Conservation (phyloP, 2,888 invertebrate genomes). For the Metopia argyrocephala region DNA sequence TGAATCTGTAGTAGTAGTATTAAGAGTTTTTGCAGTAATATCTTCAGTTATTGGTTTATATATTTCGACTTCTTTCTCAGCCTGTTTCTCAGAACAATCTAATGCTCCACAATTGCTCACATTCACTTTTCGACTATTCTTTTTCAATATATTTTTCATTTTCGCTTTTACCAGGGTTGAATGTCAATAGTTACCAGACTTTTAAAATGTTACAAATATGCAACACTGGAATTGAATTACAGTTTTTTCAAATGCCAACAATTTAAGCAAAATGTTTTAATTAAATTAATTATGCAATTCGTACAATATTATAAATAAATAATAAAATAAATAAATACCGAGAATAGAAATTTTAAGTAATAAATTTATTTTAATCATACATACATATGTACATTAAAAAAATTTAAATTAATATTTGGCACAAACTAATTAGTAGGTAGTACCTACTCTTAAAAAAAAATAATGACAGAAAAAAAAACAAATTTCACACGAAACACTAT, state of each 20-base stretch:
- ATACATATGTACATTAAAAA: no score
- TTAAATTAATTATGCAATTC: neutral
- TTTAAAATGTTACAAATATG: neutral
- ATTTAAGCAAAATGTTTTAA: neutral
- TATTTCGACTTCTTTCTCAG: conserved; percentile 65
- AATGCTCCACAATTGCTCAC: conserved; percentile 51
- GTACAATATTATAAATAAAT: no score
- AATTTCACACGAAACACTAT: no score
- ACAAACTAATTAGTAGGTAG: no score
- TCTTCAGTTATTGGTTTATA: conserved; percentile 72
- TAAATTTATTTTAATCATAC: no score
- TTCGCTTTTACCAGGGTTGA: conserved; percentile 38
- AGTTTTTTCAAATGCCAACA: neutral
- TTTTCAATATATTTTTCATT: conserved; percentile 50
- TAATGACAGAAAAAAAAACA: no score
- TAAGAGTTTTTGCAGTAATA: conserved; percentile 42
- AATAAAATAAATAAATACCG: no score
- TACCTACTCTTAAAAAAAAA: no score
- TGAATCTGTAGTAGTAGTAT: neutral
- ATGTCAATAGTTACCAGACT: conserved; percentile 40
- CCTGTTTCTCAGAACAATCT: conserved; percentile 20
- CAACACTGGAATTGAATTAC: neutral
- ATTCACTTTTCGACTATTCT: conserved; percentile 65
- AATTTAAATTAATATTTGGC: no score
- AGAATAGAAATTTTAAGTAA: no score